Percentiles rank a stretch among this genome's conserved stretches.
These are phyloP conservation scores for Tragulus kanchil DNA, from an alignment of 2,113 vertebrate species.

Conservation along the genomic window DNA sequence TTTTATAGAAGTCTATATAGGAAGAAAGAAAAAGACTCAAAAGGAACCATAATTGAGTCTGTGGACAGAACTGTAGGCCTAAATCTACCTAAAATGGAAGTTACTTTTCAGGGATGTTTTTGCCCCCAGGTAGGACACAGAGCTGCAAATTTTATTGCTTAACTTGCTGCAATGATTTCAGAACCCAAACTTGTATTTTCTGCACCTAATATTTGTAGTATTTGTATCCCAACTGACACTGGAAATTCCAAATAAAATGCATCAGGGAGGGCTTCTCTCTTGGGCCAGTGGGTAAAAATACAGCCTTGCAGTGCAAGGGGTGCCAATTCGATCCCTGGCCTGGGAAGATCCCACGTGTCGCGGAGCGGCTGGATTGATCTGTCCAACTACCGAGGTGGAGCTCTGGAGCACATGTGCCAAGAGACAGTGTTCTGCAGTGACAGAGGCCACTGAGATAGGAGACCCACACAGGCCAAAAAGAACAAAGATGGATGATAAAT, in stretches of 20 bases:
- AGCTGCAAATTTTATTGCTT: conserved; percentile 38
- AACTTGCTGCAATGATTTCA: conserved; percentile 27
- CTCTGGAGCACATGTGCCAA: too few relatives aligned
- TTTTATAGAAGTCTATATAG: not conserved
- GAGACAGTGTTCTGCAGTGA: too few relatives aligned
- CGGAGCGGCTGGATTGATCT: too few relatives aligned
- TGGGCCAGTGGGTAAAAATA: too few relatives aligned
- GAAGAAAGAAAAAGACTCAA: not conserved
- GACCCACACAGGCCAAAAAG: too few relatives aligned
- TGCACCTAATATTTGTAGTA: not conserved
- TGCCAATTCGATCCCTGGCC: too few relatives aligned
- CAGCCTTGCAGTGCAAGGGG: too few relatives aligned
- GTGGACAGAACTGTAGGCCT: not conserved
- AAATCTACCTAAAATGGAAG: not conserved
- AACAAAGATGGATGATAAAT: too few relatives aligned
- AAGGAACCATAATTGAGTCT: not conserved
- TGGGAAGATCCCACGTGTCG: too few relatives aligned
- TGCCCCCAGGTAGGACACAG: not conserved
- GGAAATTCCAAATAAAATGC: conserved; percentile 53
- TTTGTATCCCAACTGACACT: conserved; percentile 36
- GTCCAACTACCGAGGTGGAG: too few relatives aligned
- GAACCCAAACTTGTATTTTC: not conserved
- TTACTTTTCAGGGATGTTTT: not conserved
- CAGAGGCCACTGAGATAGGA: too few relatives aligned
- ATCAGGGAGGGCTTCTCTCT: not conserved